Conservation (phyloP, 2,113 vertebrate species). For the Callopanchax toddi region DNA sequence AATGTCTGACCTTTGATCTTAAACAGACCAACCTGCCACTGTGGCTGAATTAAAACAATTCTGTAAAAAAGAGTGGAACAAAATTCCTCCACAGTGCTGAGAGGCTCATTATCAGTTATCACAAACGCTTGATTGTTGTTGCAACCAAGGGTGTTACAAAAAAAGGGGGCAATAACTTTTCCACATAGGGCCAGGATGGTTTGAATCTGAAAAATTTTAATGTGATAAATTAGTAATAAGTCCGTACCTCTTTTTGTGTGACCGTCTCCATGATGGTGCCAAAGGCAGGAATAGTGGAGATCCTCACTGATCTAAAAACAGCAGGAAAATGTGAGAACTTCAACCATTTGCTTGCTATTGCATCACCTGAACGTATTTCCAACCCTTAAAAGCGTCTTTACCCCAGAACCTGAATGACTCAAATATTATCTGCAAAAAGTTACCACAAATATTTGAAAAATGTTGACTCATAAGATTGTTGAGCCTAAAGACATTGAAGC, state of each 20-base stretch:
- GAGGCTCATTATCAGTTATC: too few relatives aligned
- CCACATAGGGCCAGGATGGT: too few relatives aligned
- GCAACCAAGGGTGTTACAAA: too few relatives aligned
- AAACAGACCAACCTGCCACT: too few relatives aligned
- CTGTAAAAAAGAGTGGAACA: too few relatives aligned
- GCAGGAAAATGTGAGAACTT: constrained; percentile 58
- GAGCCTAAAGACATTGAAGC: constrained; percentile 3
- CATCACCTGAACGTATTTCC: background rate
- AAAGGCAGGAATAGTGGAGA: constrained; percentile 98
- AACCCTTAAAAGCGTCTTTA: background rate
- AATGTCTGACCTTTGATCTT: too few relatives aligned
- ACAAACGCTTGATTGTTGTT: too few relatives aligned
- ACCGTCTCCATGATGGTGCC: constrained; percentile 99
- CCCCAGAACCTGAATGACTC: constrained; percentile 15
- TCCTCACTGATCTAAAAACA: constrained; percentile 93
- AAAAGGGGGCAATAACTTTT: too few relatives aligned
- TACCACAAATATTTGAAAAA: background rate
- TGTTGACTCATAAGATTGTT: constrained; percentile 9
- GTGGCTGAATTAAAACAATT: too few relatives aligned
- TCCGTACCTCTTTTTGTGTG: constrained; percentile 94
- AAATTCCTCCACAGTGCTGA: too few relatives aligned
- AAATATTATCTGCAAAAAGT: constrained; percentile 6
- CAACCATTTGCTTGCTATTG: constrained; percentile 2
- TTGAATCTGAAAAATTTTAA: too few relatives aligned
- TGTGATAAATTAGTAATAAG: too few relatives aligned